These are phyloP conservation scores for Drosophila acutilabella DNA, from an alignment of 2,888 invertebrate genomes.

Conservation along the genomic window DNA sequence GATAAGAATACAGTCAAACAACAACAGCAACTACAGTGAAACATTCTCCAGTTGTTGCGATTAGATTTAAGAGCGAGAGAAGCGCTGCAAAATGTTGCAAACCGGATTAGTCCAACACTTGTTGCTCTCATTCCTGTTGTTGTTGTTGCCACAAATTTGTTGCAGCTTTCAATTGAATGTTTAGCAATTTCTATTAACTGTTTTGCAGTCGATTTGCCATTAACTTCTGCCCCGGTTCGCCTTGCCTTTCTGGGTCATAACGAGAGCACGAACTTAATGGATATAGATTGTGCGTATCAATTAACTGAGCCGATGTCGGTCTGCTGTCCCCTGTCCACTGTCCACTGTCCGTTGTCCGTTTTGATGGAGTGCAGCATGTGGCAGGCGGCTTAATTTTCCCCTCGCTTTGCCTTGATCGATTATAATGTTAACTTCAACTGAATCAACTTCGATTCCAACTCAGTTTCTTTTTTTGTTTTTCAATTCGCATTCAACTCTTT, in stretches of 20 bases:
- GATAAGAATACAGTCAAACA: slow-evolving; percentile 34
- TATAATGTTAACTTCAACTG: slow-evolving; percentile 73
- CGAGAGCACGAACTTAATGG: slow-evolving; percentile 69
- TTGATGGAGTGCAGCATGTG: slow-evolving; percentile 69
- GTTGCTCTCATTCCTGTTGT: neutral
- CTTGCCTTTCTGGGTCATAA: slow-evolving; percentile 70
- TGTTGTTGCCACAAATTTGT: slow-evolving; percentile 11
- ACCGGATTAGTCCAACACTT: slow-evolving; percentile 45
- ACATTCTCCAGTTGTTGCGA: slow-evolving; percentile 60
- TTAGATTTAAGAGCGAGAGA: slow-evolving; percentile 34
- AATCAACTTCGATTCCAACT: slow-evolving; percentile 45
- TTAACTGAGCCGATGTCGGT: slow-evolving; percentile 62
- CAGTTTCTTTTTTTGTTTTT: slow-evolving; percentile 23
- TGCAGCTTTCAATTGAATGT: slow-evolving; percentile 41
- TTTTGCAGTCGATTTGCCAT: neutral
- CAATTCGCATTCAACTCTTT: slow-evolving; percentile 44
- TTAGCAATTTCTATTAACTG: slow-evolving; percentile 48
- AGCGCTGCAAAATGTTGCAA: slow-evolving; percentile 27
- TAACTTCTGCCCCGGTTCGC: neutral
- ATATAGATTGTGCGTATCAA: slow-evolving; percentile 78
- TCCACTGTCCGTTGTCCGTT: slow-evolving; percentile 43
- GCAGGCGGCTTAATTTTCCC: slow-evolving; percentile 68
- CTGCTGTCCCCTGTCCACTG: slow-evolving; percentile 32
- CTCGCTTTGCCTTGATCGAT: slow-evolving; percentile 80
- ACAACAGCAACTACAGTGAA: slow-evolving; percentile 30